Percentiles rank a stretch among this genome's conserved stretches.
These are phyloP conservation scores for Ditula angustiorana DNA, from an alignment of 2,888 invertebrate genomes.

Conservation along the genomic window DNA sequence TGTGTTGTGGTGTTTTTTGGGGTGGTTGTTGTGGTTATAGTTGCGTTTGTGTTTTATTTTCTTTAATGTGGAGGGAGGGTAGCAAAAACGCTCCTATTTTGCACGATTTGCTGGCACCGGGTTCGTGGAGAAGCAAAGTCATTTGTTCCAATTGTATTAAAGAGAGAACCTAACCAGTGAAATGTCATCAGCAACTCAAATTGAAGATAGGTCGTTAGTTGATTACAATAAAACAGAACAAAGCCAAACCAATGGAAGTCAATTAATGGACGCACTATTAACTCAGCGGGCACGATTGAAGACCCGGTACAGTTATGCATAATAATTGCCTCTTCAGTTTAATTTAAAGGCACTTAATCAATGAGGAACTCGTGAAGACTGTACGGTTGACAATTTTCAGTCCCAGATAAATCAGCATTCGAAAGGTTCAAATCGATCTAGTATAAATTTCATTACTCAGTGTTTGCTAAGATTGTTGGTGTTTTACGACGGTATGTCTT, in stretches of 20 bases:
- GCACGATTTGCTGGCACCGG: no score
- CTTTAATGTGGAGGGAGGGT: no score
- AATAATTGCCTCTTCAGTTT: constrained; percentile 74
- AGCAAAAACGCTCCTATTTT: no score
- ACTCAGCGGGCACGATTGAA: constrained; percentile 55
- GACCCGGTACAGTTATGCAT: constrained; percentile 70
- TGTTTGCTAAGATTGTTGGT: background rate
- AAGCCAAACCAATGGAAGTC: constrained; percentile 45
- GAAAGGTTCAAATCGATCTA: constrained; percentile 7
- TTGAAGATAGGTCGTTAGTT: constrained; percentile 15
- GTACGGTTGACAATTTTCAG: constrained; percentile 45
- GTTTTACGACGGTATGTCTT: background rate
- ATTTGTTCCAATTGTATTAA: no score
- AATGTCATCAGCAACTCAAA: background rate
- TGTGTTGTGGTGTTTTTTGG: no score
- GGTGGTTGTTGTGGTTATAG: no score
- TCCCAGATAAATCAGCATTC: constrained; percentile 17
- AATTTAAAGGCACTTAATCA: constrained; percentile 71
- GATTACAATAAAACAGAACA: constrained; percentile 33
- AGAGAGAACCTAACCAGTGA: background rate
- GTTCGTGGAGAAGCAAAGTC: no score
- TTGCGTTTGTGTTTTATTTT: no score
- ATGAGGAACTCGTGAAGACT: constrained; percentile 59
- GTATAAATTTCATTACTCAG: constrained; percentile 2
- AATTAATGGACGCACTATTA: constrained; percentile 66